phyloP scores from a whole-genome alignment of 2,113 vertebrate species.

The Melanerpes aurifrons region DNA sequence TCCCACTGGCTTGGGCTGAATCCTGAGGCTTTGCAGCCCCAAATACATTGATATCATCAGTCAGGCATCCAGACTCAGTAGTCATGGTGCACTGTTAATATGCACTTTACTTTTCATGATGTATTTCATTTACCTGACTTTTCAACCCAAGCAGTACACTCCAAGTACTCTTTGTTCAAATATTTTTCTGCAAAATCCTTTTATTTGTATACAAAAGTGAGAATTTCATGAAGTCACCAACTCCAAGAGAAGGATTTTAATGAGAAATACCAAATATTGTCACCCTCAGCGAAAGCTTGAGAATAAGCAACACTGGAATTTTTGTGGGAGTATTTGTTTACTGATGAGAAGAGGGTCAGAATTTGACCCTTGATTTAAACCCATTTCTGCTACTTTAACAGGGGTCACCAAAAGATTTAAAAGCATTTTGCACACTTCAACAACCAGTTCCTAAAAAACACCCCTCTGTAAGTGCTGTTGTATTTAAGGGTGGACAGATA shows the following conservation, averaged over 20 bases:
- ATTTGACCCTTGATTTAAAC: neutral
- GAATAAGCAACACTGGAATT: neutral
- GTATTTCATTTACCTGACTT: neutral
- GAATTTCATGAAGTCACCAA: neutral
- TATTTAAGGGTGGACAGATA: neutral
- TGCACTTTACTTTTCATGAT: neutral
- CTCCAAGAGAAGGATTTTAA: neutral
- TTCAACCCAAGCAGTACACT: neutral
- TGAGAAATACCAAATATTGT: neutral
- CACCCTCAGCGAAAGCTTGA: neutral
- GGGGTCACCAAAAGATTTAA: neutral
- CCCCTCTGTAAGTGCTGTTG: neutral
- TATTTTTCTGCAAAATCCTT: conserved; percentile 2
- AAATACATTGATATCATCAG: neutral
- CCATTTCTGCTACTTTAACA: neutral
- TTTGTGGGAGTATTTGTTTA: neutral
- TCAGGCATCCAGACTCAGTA: neutral
- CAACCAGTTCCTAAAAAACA: neutral
- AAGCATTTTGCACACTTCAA: neutral
- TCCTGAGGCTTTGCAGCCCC: neutral
- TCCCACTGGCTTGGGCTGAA: neutral
- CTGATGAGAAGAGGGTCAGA: neutral
- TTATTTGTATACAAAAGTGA: neutral
- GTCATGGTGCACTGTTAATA: neutral
- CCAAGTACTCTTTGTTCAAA: neutral